Evolutionary conservation across 2,888 invertebrate species (phyloP).

Genomic region (Drosophila borealis): DNA sequence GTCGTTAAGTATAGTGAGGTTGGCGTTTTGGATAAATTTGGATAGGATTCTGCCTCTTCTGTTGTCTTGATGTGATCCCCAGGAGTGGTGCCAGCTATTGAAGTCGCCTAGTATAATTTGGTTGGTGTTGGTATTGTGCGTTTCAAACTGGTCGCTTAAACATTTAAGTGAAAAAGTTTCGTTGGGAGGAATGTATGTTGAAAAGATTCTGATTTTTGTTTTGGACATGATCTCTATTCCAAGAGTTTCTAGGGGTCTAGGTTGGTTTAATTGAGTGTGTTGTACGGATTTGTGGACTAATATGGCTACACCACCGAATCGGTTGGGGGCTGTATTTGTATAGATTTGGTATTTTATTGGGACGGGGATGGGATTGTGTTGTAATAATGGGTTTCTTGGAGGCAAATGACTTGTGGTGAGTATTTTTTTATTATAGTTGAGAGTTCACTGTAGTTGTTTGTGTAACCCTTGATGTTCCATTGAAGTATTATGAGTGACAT

Average conservation of each 20-base stretch:
- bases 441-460: background rate
- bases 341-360: background rate
- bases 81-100: constrained; percentile 15
- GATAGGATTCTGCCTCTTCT: constrained; percentile 10
- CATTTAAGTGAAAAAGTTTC: too few relatives aligned
- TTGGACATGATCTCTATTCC: too few relatives aligned
- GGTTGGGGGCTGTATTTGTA: constrained; percentile 7
- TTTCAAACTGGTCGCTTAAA: too few relatives aligned
- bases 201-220: too few relatives aligned
- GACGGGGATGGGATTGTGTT: background rate
- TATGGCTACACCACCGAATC: constrained; percentile 4
- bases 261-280: background rate
- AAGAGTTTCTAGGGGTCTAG: too few relatives aligned
- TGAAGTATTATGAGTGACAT: background rate
- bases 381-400: background rate
- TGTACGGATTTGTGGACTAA: constrained; percentile 2
- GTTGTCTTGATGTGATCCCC: constrained; percentile 6
- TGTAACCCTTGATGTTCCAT: background rate
- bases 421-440: background rate
- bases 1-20: constrained; percentile 12
- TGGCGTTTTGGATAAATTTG: constrained; percentile 8
- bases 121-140: too few relatives aligned
- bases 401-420: background rate
- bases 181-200: too few relatives aligned
- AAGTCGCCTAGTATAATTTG: too few relatives aligned